Base-by-base conservation (phyloP, 2,113 vertebrate genomes). In the Desmodus rotundus region DNA sequence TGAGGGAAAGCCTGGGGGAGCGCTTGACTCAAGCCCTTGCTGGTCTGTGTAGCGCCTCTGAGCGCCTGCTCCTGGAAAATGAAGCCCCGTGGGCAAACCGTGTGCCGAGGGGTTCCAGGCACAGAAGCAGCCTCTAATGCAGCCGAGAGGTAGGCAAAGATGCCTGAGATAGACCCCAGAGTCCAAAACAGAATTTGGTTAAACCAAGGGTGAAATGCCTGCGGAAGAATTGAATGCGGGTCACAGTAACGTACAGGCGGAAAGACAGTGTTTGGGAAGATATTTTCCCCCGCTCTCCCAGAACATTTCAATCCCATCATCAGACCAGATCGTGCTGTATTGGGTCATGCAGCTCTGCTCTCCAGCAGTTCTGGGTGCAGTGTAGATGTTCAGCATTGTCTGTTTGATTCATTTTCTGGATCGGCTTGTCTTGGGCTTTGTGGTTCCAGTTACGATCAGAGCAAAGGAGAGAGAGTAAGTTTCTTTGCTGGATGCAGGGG, bases 261-360 rank as follows among this genome's bases (percentile, higher is more conserved):
- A 58, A 58, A 54, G 94, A 56, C 2, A 19, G 24, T 41, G 6
- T 43, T 63, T n/a, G 36, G 50, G 28, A 33, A 4, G 41, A 9
- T 22, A 19, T 19, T 54, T 68, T 6, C 19, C 45, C 26, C n/a
- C 24, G 56, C 38, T 38, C 3, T 61, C 22, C 24, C 17, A 4
- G 26, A 24, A 16, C 63, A 58, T 50, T 84, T 95, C 50, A 20
- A 3, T 38, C 10, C 50, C 36, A 0, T 28, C 33, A 8, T 43
- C 15, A 5, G 36, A n/a, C 19, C 0, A 0, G 12, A 56, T 68
- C 43, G 36, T 22, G n/a, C 33, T 43, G 17, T 16, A 1, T 9
- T 9, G 15, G 16, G 16, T 7, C 19, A 56, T 52, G 26, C 20
- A 52, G 58, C 20, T 26, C 43, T 41, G 13, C 31, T 85, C 31